Percentiles rank a stretch among this genome's conserved stretches.
These are phyloP conservation scores for Malthinus seriepunctatus DNA, from an alignment of 2,888 invertebrate species.

Conservation along the genomic window DNA sequence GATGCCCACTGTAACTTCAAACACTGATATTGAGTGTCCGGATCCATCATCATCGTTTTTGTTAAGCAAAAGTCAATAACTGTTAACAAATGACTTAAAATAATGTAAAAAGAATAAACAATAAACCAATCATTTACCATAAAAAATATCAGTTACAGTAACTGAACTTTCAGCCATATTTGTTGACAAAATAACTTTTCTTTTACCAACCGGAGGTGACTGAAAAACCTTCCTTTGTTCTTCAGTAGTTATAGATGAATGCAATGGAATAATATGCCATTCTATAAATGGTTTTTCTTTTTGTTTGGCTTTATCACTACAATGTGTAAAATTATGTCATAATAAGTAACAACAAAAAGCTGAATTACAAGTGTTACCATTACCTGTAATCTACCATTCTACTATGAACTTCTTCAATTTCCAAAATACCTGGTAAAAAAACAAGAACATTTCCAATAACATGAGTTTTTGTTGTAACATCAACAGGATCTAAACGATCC, in stretches of 20 bases:
- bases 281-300: conserved; percentile 12
- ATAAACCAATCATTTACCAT: conserved; percentile 58
- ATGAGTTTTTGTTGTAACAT: conserved; percentile 33
- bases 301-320: background rate
- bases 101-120: background rate
- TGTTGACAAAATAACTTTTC: conserved; percentile 87
- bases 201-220: conserved; percentile 62
- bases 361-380: background rate
- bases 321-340: background rate
- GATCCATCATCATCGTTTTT: conserved; percentile 78
- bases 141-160: conserved; percentile 85
- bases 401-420: conserved; percentile 75
- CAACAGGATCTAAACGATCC: conserved; percentile 63
- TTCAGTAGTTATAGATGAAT: conserved; percentile 68
- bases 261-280: conserved; percentile 56
- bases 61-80: conserved; percentile 95
- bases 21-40: conserved; percentile 75
- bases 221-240: conserved; percentile 67
- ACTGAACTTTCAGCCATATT: conserved; percentile 94
- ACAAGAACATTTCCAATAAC: conserved; percentile 72
- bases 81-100: conserved; percentile 43
- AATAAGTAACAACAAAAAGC: background rate
- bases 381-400: conserved; percentile 40
- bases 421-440: conserved; percentile 86
- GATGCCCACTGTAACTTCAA: conserved; percentile 87